phyloP scores from a whole-genome alignment of 2,113 vertebrate genomes.

The Tachysurus fulvidraco region DNA sequence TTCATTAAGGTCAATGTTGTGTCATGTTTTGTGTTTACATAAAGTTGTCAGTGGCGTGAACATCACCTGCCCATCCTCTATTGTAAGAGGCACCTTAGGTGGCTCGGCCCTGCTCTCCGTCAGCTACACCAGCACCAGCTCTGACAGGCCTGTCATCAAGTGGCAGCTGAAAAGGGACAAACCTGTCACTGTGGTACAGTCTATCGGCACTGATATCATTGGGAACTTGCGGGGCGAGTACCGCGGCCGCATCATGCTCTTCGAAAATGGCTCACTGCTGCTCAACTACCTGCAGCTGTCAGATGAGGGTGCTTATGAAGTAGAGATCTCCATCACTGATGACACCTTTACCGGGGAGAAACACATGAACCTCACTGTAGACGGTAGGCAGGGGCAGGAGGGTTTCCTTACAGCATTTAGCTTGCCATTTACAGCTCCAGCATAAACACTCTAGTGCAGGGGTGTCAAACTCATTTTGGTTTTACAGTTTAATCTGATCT shows the following conservation, averaged over 20 bases:
- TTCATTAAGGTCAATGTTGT: not conserved
- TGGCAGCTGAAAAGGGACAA: slow-evolving; percentile 92
- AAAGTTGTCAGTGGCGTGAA: slow-evolving; percentile 83
- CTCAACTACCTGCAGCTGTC: slow-evolving; percentile 84
- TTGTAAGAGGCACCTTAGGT: slow-evolving; percentile 81
- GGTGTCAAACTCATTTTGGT: too few relatives aligned
- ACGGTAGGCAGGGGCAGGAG: slow-evolving; percentile 74
- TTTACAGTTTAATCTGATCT: too few relatives aligned
- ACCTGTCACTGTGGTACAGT: slow-evolving; percentile 89
- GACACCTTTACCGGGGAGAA: slow-evolving; percentile 91
- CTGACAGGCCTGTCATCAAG: slow-evolving; percentile 90
- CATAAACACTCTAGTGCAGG: not conserved
- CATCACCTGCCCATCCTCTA: slow-evolving; percentile 82
- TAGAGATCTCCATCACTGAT: slow-evolving; percentile 95
- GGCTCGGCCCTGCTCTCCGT: slow-evolving; percentile 87
- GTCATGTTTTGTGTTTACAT: slow-evolving; percentile 49
- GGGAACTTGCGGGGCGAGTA: slow-evolving; percentile 89
- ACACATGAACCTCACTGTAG: slow-evolving; percentile 90
- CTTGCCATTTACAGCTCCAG: not conserved
- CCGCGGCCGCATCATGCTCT: slow-evolving; percentile 87
- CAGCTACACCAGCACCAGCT: slow-evolving; percentile 84
- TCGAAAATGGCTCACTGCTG: slow-evolving; percentile 91
- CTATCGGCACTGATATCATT: slow-evolving; percentile 89
- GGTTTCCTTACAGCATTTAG: not conserved
- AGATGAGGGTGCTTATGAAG: slow-evolving; percentile 89